These are phyloP conservation scores for Battus philenor DNA, from an alignment of 1,140 invertebrate genomes.

Conservation along the genomic window DNA sequence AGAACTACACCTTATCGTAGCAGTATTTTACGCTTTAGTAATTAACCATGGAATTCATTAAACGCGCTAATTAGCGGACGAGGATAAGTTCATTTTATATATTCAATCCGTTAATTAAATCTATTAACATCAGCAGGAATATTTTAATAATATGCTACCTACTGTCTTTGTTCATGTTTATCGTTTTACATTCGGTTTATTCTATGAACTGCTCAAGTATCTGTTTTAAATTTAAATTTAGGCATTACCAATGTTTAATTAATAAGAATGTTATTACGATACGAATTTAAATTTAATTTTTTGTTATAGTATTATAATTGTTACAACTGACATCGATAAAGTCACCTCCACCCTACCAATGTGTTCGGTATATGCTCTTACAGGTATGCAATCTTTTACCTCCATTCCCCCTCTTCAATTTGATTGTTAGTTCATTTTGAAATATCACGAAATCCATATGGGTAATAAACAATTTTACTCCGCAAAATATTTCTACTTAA, in stretches of 20 bases:
- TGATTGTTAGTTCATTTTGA: constrained; percentile 27
- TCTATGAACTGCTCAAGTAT: too few species aligned
- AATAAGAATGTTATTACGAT: too few species aligned
- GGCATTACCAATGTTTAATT: too few species aligned
- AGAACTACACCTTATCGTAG: constrained; percentile 3
- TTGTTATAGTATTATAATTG: too few species aligned
- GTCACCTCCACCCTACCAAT: constrained; percentile 22
- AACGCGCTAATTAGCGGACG: constrained; percentile 9
- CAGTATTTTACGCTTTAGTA: constrained; percentile 15
- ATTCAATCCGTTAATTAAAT: constrained; percentile 5
- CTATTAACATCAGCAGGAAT: constrained; percentile 1
- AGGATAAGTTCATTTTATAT: constrained; percentile 12
- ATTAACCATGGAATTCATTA: constrained; percentile 13
- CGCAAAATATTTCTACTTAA: too few species aligned
- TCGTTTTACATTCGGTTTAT: too few species aligned
- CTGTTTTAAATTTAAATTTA: too few species aligned
- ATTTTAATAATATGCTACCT: too few species aligned
- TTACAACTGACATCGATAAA: constrained; percentile 33
- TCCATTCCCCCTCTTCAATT: constrained; percentile 37
- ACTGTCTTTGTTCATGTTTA: too few species aligned
- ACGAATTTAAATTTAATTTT: too few species aligned
- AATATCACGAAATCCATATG: constrained; percentile 20
- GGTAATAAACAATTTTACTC: constrained; percentile 2
- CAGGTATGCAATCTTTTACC: constrained; percentile 62
- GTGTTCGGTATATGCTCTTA: constrained; percentile 23